Conservation (phyloP, 2,797 vertebrate genomes). For the Xenopus petersii region DNA sequence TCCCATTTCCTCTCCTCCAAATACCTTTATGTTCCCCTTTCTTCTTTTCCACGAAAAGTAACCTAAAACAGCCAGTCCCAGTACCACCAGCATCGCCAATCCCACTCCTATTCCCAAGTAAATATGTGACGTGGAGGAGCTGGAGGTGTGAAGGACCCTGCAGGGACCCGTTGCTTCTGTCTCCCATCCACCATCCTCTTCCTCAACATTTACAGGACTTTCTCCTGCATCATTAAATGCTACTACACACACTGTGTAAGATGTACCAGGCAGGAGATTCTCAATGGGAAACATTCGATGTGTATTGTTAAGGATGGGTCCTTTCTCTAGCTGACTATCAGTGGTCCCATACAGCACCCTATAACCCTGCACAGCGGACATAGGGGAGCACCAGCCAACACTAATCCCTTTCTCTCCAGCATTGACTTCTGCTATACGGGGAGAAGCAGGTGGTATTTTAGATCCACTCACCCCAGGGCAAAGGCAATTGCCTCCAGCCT, state of each 20-base stretch:
- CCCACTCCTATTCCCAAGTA: slow-evolving; percentile 4
- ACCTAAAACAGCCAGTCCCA: neutral
- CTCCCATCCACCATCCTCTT: neutral
- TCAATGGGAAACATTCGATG: slow-evolving; percentile 22
- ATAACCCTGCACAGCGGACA: slow-evolving; percentile 28
- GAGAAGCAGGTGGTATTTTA: slow-evolving; percentile 8
- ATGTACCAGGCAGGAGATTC: slow-evolving; percentile 9
- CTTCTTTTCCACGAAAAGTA: neutral
- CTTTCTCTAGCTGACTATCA: slow-evolving; percentile 12
- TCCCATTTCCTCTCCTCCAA: neutral
- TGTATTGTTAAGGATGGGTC: slow-evolving; percentile 30
- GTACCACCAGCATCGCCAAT: neutral
- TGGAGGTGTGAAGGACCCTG: neutral
- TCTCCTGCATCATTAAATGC: slow-evolving; percentile 36
- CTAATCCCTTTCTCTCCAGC: slow-evolving; percentile 1
- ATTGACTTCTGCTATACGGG: slow-evolving; percentile 3
- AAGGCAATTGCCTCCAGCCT: slow-evolving; percentile 17
- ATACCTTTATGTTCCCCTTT: neutral
- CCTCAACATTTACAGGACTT: slow-evolving; percentile 6
- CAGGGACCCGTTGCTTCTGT: neutral
- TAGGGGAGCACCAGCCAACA: slow-evolving; percentile 32
- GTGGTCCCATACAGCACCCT: slow-evolving; percentile 18
- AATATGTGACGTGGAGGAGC: neutral
- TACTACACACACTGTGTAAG: slow-evolving; percentile 25
- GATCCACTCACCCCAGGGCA: slow-evolving; percentile 31